Evolutionary conservation across 2,797 vertebrate genomes (phyloP).

Genomic region (Sciurus carolinensis): DNA sequence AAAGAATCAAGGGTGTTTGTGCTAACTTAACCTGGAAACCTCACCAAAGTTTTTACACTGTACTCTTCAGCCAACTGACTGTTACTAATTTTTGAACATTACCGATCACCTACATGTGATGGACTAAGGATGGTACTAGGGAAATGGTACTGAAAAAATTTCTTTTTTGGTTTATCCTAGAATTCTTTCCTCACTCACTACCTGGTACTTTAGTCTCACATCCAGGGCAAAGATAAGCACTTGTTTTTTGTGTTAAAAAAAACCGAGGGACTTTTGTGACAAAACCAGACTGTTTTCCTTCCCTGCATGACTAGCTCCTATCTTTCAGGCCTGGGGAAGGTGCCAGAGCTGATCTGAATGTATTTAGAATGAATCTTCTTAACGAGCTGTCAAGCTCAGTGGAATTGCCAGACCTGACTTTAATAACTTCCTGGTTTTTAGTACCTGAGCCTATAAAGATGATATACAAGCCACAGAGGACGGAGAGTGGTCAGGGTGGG

Average conservation of each 20-base stretch:
- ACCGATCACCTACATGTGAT: background rate
- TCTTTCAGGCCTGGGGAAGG: conserved; percentile 53
- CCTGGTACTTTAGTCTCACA: conserved; percentile 17
- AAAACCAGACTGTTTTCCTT: conserved; percentile 8
- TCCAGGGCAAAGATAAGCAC: background rate
- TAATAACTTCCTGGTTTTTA: conserved; percentile 84
- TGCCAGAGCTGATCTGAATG: conserved; percentile 71
- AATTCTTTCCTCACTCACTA: background rate
- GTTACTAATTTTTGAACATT: conserved; percentile 51
- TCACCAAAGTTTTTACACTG: background rate
- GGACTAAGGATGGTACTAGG: background rate
- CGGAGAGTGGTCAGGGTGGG: conserved; percentile 24
- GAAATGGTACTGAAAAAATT: background rate
- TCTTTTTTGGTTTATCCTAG: conserved; percentile 10
- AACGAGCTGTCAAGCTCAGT: conserved; percentile 79
- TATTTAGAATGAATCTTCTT: conserved; percentile 83
- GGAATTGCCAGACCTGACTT: conserved; percentile 75
- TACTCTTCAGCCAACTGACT: background rate
- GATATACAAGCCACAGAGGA: conserved; percentile 68
- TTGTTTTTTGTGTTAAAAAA: conserved; percentile 54
- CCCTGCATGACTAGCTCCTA: background rate
- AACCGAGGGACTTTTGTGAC: background rate
- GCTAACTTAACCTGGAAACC: background rate
- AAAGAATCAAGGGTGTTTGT: background rate
- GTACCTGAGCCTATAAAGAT: conserved; percentile 81